These are phyloP conservation scores for Oryzias sinensis DNA, from an alignment of 2,797 vertebrate genomes.

Conservation along the genomic window DNA sequence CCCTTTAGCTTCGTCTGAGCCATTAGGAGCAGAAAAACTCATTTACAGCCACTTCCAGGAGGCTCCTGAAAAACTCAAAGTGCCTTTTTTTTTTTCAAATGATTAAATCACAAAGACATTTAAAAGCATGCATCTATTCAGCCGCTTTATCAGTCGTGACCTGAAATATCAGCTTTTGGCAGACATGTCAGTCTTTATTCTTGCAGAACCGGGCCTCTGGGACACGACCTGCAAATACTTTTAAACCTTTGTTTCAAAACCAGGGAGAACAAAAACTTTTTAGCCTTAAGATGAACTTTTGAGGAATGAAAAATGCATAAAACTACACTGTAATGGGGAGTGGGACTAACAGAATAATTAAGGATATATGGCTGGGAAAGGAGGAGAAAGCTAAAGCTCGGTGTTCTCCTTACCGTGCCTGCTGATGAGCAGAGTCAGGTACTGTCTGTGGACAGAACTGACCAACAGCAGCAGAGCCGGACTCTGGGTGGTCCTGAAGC, in stretches of 20 bases:
- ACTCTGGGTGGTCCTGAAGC: constrained; percentile 84
- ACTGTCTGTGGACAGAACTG: constrained; percentile 84
- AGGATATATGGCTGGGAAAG: too few species aligned
- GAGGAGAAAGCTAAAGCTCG: constrained; percentile 4
- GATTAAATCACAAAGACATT: neutral
- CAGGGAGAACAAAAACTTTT: too few species aligned
- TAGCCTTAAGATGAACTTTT: too few species aligned
- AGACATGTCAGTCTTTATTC: neutral
- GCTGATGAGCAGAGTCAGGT: constrained; percentile 84
- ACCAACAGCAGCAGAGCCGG: constrained; percentile 85
- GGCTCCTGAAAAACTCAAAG: constrained; percentile 29
- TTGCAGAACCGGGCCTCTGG: constrained; percentile 5
- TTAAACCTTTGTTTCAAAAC: neutral
- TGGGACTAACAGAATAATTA: too few species aligned
- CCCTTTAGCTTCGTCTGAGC: constrained; percentile 38
- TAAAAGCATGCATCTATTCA: constrained; percentile 23
- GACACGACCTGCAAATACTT: constrained; percentile 11
- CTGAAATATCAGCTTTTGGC: constrained; percentile 8
- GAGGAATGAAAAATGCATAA: neutral
- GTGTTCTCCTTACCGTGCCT: constrained; percentile 81
- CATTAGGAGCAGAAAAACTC: constrained; percentile 43
- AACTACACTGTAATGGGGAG: neutral
- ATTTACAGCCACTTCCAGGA: constrained; percentile 37
- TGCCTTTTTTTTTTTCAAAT: constrained; percentile 22
- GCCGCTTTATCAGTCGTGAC: constrained; percentile 5